These are phyloP conservation scores for Stenichneumon culpator DNA, from an alignment of 2,888 invertebrate genomes.

Conservation along the genomic window DNA sequence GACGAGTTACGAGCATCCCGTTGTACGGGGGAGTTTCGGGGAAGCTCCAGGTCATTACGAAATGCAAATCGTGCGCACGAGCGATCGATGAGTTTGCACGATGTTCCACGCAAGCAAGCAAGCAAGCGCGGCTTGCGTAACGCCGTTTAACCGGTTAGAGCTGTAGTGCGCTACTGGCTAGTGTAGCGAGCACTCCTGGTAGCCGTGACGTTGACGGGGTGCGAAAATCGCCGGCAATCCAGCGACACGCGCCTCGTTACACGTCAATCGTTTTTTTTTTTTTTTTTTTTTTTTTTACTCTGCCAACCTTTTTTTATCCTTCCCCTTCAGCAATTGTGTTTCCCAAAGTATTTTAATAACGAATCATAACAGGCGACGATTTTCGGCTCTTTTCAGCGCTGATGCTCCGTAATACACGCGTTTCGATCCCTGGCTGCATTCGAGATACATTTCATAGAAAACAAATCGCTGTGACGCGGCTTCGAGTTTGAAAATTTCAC, in stretches of 20 bases:
- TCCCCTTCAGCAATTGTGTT: slow-evolving; percentile 53
- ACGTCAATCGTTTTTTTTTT: slow-evolving; percentile 77
- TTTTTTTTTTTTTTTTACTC: slow-evolving; percentile 17
- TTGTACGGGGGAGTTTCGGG: slow-evolving; percentile 23
- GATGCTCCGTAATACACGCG: too few species aligned
- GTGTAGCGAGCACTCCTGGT: slow-evolving; percentile 22
- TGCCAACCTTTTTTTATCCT: slow-evolving; percentile 45
- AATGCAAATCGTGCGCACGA: slow-evolving; percentile 82
- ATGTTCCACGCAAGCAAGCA: slow-evolving; percentile 74
- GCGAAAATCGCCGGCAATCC: slow-evolving; percentile 79
- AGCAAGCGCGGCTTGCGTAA: slow-evolving; percentile 75
- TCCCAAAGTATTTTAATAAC: slow-evolving; percentile 81
- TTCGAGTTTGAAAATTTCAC: too few species aligned
- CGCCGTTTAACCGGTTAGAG: slow-evolving; percentile 81
- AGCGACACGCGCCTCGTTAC: slow-evolving; percentile 83
- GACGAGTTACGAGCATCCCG: slow-evolving; percentile 41
- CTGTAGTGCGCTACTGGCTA: slow-evolving; percentile 53
- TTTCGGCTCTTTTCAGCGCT: slow-evolving; percentile 32
- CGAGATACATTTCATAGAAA: too few species aligned
- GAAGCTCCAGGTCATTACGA: slow-evolving; percentile 80
- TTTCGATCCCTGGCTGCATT: too few species aligned
- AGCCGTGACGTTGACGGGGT: slow-evolving; percentile 77
- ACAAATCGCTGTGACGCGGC: too few species aligned
- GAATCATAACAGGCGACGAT: slow-evolving; percentile 57
- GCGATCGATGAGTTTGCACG: slow-evolving; percentile 81